Evolutionary conservation across 2,888 invertebrate species (phyloP).

Genomic region (Nymphalis c-album): DNA sequence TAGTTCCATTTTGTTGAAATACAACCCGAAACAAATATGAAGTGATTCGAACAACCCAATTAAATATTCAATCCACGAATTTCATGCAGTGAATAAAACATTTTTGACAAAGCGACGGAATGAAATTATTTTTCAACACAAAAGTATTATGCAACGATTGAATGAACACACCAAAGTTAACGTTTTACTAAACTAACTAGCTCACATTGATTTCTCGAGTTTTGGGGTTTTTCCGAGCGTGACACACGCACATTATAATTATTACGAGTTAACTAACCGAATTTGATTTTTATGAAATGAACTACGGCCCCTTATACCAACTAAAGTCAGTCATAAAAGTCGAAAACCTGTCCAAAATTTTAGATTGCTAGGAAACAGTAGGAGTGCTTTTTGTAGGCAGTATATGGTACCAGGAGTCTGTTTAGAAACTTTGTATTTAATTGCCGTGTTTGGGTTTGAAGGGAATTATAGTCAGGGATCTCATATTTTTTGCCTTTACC

Average conservation of each 20-base stretch:
- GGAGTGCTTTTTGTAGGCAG: too few relatives aligned
- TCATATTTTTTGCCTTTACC: too few relatives aligned
- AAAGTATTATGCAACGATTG: constrained; percentile 6
- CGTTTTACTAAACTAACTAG: constrained; percentile 8
- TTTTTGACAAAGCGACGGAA: not conserved
- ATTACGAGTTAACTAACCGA: constrained; percentile 29
- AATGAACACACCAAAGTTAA: not conserved
- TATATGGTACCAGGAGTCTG: too few relatives aligned
- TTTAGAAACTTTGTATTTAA: too few relatives aligned
- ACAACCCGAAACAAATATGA: not conserved
- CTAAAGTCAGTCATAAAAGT: not conserved
- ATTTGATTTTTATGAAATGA: constrained; percentile 22
- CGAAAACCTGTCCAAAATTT: too few relatives aligned
- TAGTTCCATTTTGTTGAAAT: too few relatives aligned
- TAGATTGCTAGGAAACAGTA: too few relatives aligned
- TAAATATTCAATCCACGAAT: constrained; percentile 7
- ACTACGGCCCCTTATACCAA: not conserved
- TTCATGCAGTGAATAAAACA: not conserved
- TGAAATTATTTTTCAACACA: not conserved
- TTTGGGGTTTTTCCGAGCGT: constrained; percentile 51
- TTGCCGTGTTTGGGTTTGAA: too few relatives aligned
- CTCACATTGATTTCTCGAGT: constrained; percentile 53
- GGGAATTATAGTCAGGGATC: too few relatives aligned
- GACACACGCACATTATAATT: constrained; percentile 57
- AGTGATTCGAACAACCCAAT: not conserved